Conservation (phyloP, 2,113 vertebrate species). For the Neotoma lepida region DNA sequence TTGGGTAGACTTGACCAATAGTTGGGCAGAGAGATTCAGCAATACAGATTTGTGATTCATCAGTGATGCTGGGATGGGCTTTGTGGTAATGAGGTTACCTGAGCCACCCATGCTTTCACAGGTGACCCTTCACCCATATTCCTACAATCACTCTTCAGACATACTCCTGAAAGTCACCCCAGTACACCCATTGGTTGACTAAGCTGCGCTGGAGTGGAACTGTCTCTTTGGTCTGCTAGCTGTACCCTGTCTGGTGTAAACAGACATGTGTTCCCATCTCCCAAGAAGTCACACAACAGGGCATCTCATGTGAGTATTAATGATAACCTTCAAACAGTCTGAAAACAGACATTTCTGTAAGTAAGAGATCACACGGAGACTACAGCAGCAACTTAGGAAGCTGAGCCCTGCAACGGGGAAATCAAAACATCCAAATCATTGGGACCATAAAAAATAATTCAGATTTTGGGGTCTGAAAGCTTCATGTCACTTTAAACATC, state of each 20-base stretch:
- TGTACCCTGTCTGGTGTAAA: not conserved
- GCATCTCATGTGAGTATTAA: not conserved
- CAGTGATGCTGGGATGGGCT: not conserved
- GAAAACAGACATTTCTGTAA: not conserved
- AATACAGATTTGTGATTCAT: not conserved
- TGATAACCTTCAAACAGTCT: not conserved
- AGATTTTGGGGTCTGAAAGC: not conserved
- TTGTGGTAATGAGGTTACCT: not conserved
- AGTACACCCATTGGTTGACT: not conserved
- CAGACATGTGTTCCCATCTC: not conserved
- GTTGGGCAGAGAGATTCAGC: not conserved
- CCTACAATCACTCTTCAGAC: not conserved
- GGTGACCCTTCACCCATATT: not conserved
- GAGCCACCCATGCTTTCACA: not conserved
- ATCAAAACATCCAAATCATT: not conserved
- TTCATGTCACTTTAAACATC: not conserved
- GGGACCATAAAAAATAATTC: not conserved
- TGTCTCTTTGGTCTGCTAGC: not conserved
- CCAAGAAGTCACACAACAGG: not conserved
- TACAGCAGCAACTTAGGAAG: not conserved
- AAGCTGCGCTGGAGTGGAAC: not conserved
- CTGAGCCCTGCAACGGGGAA: not conserved
- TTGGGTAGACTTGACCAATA: not conserved
- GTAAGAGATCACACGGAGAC: not conserved
- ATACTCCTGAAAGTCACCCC: not conserved